Evolutionary conservation across 1,140 invertebrate species (phyloP).

Genomic region (Drosophila arawakana): DNA sequence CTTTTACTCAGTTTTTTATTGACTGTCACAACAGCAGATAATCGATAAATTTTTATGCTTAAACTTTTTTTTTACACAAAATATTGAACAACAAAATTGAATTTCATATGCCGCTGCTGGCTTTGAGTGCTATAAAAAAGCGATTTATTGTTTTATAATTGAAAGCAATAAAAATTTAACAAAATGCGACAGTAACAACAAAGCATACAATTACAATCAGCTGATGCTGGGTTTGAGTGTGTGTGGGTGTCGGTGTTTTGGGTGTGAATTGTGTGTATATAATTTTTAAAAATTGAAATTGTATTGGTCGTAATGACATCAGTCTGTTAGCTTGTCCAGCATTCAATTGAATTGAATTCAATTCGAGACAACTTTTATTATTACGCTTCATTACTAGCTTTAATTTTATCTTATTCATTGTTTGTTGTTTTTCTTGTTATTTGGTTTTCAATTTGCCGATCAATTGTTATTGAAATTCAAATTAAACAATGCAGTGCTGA

Average conservation of each 20-base stretch:
- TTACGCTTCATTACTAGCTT: constrained; percentile 14
- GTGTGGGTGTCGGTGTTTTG: constrained; percentile 49
- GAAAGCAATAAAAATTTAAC: constrained; percentile 68
- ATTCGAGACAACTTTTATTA: constrained; percentile 56
- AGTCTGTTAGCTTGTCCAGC: constrained; percentile 54
- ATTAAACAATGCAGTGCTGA: constrained; percentile 30
- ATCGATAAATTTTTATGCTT: constrained; percentile 30
- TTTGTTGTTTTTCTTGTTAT: constrained; percentile 27
- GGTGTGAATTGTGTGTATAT: constrained; percentile 45
- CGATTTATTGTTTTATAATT: constrained; percentile 78
- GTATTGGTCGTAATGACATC: constrained; percentile 65
- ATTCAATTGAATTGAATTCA: constrained; percentile 69
- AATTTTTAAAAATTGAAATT: constrained; percentile 7
- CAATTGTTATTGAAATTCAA: constrained; percentile 56
- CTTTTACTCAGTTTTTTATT: constrained; percentile 1
- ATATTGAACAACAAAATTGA: constrained; percentile 25
- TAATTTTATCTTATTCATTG: not conserved
- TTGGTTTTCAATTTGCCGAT: constrained; percentile 62
- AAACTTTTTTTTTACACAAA: constrained; percentile 12
- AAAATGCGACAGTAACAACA: constrained; percentile 21
- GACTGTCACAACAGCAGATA: constrained; percentile 20
- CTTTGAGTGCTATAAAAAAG: constrained; percentile 58
- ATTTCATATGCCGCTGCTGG: constrained; percentile 44
- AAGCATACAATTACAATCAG: constrained; percentile 28
- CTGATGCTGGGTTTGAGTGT: constrained; percentile 40